phyloP scores from a whole-genome alignment of 2,113 vertebrate genomes.

The Gila orcuttii region DNA sequence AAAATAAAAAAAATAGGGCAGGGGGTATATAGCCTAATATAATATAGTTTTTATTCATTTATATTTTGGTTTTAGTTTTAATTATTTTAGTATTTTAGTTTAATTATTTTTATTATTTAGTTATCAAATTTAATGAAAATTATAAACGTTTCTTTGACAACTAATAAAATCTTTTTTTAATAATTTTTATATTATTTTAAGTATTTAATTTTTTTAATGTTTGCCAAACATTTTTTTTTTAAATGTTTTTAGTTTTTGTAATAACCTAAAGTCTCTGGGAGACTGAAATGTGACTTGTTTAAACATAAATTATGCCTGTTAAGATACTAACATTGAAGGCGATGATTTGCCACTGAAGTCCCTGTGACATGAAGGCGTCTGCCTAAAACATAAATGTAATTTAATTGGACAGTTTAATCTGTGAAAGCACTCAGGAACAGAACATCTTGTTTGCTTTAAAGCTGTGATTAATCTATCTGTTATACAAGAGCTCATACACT shows the following conservation, averaged over 20 bases:
- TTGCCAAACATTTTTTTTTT: not conserved
- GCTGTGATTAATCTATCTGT: conserved; percentile 33
- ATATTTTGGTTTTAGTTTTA: too few species aligned
- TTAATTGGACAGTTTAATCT: conserved; percentile 11
- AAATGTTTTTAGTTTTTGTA: not conserved
- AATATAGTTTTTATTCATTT: too few species aligned
- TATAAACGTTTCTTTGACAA: too few species aligned
- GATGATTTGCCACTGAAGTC: not conserved
- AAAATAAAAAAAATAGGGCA: not conserved
- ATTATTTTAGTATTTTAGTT: too few species aligned
- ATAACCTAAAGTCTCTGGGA: not conserved
- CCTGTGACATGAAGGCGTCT: not conserved
- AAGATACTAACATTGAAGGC: not conserved
- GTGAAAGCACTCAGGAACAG: conserved; percentile 49
- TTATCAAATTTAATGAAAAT: too few species aligned
- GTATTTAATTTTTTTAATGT: not conserved
- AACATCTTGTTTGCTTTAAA: conserved; percentile 37
- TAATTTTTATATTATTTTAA: too few species aligned
- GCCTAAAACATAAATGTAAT: not conserved
- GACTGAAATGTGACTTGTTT: not conserved
- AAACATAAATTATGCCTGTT: not conserved
- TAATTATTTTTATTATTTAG: too few species aligned
- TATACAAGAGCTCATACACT: conserved; percentile 31
- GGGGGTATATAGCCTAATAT: not conserved
- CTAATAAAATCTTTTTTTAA: too few species aligned